Percentiles rank a stretch among this genome's conserved stretches.
Evolutionary conservation across 2,797 vertebrate species (phyloP).

Genomic region (Hydrocynus forskahlii): DNA sequence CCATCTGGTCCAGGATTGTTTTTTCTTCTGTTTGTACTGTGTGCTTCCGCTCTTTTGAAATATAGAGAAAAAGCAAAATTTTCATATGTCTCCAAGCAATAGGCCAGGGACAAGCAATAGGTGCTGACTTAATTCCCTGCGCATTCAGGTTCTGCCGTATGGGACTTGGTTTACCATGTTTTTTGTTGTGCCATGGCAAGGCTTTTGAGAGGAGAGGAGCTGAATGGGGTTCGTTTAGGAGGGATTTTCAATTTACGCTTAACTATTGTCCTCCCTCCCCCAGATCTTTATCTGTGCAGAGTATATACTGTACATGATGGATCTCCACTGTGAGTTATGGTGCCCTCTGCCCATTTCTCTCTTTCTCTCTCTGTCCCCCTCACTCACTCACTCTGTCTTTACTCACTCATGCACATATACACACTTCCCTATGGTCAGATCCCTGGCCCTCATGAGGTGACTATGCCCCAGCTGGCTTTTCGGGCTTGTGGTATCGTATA

Average conservation of each 20-base stretch:
- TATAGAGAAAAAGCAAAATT: not conserved
- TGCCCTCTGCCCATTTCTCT: constrained; percentile 2
- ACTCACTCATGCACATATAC: not conserved
- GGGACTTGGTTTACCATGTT: not conserved
- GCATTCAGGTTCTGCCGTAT: not conserved
- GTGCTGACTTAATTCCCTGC: not conserved
- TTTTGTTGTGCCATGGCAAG: constrained; percentile 6
- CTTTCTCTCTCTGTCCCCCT: not conserved
- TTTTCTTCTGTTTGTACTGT: too few relatives aligned
- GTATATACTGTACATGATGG: constrained; percentile 30
- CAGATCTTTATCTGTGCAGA: constrained; percentile 24
- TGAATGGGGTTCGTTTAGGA: not conserved
- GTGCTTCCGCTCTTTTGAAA: not conserved
- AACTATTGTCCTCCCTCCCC: constrained; percentile 33
- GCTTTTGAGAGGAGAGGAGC: not conserved
- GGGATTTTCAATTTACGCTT: constrained; percentile 14
- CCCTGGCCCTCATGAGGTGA: constrained; percentile 30
- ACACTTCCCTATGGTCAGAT: constrained; percentile 20
- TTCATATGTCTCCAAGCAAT: not conserved
- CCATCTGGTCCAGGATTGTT: too few relatives aligned
- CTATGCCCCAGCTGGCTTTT: constrained; percentile 29
- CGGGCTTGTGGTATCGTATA: not conserved
- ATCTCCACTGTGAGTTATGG: constrained; percentile 13
- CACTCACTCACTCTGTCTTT: constrained; percentile 16
- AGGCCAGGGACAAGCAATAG: not conserved